Evolutionary conservation across 1,140 invertebrate species (phyloP).

Genomic region (Micrasema minimum): DNA sequence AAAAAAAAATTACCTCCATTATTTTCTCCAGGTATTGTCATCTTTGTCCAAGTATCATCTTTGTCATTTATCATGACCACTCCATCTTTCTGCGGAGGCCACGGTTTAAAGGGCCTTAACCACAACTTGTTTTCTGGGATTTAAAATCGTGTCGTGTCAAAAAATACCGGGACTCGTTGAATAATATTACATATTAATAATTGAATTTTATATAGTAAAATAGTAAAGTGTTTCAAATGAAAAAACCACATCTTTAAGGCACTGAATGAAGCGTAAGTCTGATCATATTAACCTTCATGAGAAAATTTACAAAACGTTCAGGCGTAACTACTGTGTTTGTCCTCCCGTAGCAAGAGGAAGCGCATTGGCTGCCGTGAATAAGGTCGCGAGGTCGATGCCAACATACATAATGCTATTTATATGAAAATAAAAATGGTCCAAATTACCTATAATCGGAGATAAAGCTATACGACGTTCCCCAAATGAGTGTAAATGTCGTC

Average conservation of each 20-base stretch:
- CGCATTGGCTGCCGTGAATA: too few species aligned
- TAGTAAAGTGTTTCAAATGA: too few species aligned
- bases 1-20: constrained; percentile 57
- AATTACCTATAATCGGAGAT: constrained; percentile 71
- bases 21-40: constrained; percentile 75
- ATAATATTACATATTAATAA: constrained; percentile 2
- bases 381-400: too few species aligned
- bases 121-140: constrained; percentile 73
- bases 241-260: too few species aligned
- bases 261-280: too few species aligned
- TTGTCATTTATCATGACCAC: constrained; percentile 61
- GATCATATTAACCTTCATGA: too few species aligned
- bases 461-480: constrained; percentile 84
- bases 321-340: too few species aligned
- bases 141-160: too few species aligned
- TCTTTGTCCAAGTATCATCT: constrained; percentile 70
- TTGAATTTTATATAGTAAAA: background rate
- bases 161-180: background rate
- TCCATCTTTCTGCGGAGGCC: constrained; percentile 56
- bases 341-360: too few species aligned
- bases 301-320: too few species aligned
- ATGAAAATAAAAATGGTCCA: too few species aligned
- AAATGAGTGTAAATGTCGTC: constrained; percentile 71
- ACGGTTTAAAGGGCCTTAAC: constrained; percentile 68
- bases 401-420: too few species aligned